Base-by-base conservation (phyloP, 1,140 invertebrate species). In the Andricus grossulariae region DNA sequence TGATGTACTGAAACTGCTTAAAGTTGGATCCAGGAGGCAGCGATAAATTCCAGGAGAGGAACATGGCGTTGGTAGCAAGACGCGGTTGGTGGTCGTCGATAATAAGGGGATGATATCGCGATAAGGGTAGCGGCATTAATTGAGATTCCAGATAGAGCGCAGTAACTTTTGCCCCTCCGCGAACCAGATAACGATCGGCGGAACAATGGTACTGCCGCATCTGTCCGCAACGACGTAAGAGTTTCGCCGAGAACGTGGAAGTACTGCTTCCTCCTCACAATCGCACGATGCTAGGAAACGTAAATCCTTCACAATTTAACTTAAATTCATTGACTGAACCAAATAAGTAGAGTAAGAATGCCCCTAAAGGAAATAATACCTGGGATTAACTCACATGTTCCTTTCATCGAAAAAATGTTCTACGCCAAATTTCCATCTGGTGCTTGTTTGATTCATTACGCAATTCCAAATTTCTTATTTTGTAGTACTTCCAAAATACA, bases 81-180 rank as follows among this genome's bases (percentile, higher is more conserved):
- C 76, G 60, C 73, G 77, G 72, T 78, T 81, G 74, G 77, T 70
- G 81, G 80, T 79, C 72, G 82, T 88, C 88, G 86, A 90, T 90
- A 90, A 90, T 86, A 88, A 87, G 83, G 80, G 85, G 83, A 88
- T 86, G 85, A 90, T 88, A 80, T 81, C 72, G 82, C 76, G 88
- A 90, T 90, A 87, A 88, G 80, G 81, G 80, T 79, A 79, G 77
- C 70, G 84, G 81, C 85, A 89, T 91, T 90, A 90, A 90, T 90
- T 88, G 86, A 89, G 88, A 89, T 89, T 88, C 81, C 80, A 89
- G 88, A 91, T 91, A 90, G 80, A 85, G 83, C 77, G 82, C 83
- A 79, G 80, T 82, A 88, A 88, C 82, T 87, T 87, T 88, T 88
- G 83, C 81, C 78, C 84, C 74, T 74, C 77, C 76, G 81, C 79